These are phyloP conservation scores for Amphiprion percula DNA, from an alignment of 2,113 vertebrate genomes.

Conservation along the genomic window DNA sequence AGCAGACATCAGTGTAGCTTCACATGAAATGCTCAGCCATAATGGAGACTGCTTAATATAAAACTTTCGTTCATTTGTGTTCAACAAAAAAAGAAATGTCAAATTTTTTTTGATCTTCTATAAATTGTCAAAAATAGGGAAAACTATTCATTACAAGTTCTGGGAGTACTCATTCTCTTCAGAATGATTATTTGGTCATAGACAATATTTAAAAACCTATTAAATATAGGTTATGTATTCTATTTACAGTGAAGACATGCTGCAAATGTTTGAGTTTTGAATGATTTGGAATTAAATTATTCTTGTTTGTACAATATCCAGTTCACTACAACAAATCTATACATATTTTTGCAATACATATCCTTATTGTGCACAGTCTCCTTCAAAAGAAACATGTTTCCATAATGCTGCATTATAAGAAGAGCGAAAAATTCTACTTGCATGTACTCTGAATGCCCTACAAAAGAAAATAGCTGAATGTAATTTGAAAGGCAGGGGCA, in stretches of 20 bases:
- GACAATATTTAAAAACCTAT: not conserved
- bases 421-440: not conserved
- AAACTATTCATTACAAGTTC: no score
- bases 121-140: not conserved
- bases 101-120: not conserved
- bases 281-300: not conserved
- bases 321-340: not conserved
- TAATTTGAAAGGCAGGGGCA: conserved; percentile 15
- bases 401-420: not conserved
- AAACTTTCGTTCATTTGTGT: no score
- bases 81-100: no score
- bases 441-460: not conserved
- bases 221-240: not conserved
- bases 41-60: no score
- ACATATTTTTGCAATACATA: no score
- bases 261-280: not conserved
- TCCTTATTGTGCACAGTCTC: not conserved
- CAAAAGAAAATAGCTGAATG: not conserved
- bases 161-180: not conserved
- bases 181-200: not conserved
- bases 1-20: no score
- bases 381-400: not conserved
- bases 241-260: no score
- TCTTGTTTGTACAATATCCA: not conserved
- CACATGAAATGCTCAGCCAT: no score